Conservation (phyloP, 2,888 invertebrate species). For the Galeopsomyia nigrocyanea region DNA sequence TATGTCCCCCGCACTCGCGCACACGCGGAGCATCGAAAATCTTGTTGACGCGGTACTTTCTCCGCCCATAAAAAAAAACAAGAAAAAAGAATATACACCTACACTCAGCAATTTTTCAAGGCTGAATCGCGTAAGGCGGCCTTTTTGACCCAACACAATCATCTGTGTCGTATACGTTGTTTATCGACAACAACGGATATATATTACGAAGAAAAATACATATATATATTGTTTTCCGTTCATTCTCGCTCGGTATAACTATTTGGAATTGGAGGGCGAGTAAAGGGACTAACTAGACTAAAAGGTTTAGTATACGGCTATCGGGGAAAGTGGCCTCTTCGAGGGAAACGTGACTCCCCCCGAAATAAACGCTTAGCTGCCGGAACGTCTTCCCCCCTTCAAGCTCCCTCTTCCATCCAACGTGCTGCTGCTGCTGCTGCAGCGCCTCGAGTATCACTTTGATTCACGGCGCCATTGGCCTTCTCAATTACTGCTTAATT, state of each 20-base stretch:
- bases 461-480: constrained; percentile 32
- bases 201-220: too few species aligned
- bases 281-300: constrained; percentile 9
- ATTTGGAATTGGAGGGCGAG: constrained; percentile 8
- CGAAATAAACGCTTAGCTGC: constrained; percentile 31
- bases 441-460: constrained; percentile 29
- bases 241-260: not conserved
- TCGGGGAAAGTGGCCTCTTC: constrained; percentile 33
- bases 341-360: constrained; percentile 34
- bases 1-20: too few species aligned
- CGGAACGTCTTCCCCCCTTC: not conserved
- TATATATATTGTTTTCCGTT: too few species aligned
- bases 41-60: constrained; percentile 17
- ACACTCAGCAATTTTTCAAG: constrained; percentile 33
- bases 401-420: not conserved
- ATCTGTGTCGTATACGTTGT: not conserved
- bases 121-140: constrained; percentile 3
- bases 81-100: not conserved
- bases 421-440: constrained; percentile 16
- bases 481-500: constrained; percentile 33
- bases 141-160: too few species aligned
- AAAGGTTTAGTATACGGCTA: not conserved
- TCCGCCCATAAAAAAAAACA: not conserved
- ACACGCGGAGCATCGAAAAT: too few species aligned
- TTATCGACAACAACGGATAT: not conserved